Evolutionary conservation across 2,888 invertebrate genomes (phyloP).

Genomic region (Neoscelio sp.): DNA sequence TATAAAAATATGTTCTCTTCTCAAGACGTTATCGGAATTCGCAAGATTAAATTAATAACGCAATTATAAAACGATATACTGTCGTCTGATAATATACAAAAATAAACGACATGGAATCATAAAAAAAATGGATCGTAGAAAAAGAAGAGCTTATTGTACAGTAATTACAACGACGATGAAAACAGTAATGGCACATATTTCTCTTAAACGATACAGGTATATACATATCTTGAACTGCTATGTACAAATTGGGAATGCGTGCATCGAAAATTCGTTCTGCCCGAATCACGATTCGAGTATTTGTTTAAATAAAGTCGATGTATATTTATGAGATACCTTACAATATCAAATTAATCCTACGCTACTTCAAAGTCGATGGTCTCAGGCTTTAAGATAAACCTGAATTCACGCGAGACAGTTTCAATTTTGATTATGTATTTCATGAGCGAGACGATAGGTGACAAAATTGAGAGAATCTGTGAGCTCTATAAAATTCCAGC

Average conservation of each 20-base stretch:
- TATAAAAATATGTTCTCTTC: constrained; percentile 38
- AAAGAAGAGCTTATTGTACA: constrained; percentile 31
- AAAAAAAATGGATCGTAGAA: constrained; percentile 41
- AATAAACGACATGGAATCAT: constrained; percentile 25
- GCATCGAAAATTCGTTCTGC: constrained; percentile 19
- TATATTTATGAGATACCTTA: too few species aligned
- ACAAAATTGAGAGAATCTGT: too few species aligned
- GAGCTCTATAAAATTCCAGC: too few species aligned
- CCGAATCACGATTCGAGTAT: constrained; percentile 22
- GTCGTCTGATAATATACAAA: constrained; percentile 11
- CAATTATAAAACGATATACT: constrained; percentile 15
- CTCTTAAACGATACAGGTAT: constrained; percentile 49
- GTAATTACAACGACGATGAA: constrained; percentile 46
- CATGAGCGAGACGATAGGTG: not conserved
- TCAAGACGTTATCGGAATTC: not conserved
- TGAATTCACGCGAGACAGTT: too few species aligned
- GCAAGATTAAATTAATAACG: constrained; percentile 24
- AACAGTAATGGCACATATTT: constrained; percentile 50
- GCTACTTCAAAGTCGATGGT: too few species aligned
- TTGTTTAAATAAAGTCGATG: constrained; percentile 17
- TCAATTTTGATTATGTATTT: constrained; percentile 3
- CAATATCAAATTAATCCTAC: too few species aligned
- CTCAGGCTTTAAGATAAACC: too few species aligned
- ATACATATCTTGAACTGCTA: constrained; percentile 40
- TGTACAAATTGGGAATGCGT: constrained; percentile 51